A percentile compares a stretch with the other conserved stretches of the same genome.
These are phyloP conservation scores for Ophiodon elongatus DNA, from an alignment of 2,113 vertebrate genomes.

Conservation along the genomic window DNA sequence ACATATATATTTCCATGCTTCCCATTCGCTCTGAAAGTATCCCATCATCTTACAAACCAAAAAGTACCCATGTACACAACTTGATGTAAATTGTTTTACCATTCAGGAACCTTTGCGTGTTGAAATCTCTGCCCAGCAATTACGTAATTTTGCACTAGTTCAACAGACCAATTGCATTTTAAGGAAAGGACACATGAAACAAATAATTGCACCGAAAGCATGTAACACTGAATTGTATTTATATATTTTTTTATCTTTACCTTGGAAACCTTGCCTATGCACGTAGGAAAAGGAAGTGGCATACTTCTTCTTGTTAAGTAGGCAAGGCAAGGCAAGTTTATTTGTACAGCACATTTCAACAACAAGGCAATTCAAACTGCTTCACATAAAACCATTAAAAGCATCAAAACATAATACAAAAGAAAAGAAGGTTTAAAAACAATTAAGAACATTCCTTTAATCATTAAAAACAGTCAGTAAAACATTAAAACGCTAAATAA, in stretches of 20 bases:
- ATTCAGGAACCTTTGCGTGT: not conserved
- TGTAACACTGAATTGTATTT: not conserved
- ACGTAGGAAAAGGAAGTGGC: slow-evolving; percentile 24
- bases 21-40: not conserved
- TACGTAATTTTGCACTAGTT: not conserved
- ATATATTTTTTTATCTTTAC: not conserved
- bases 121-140: not conserved
- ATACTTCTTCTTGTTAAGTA: slow-evolving; percentile 3
- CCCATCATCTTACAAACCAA: not conserved
- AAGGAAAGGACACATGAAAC: not conserved
- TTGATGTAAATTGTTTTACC: not conserved
- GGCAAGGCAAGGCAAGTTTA: no score
- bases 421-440: no score
- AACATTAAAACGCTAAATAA: no score
- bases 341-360: no score
- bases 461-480: no score
- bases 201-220: slow-evolving; percentile 20
- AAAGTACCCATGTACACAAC: not conserved
- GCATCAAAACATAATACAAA: no score
- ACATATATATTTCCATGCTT: not conserved
- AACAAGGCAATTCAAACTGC: no score
- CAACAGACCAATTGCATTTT: not conserved
- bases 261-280: slow-evolving; percentile 7
- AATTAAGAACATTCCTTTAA: no score
- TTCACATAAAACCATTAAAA: no score